Percentiles rank a stretch among this genome's conserved stretches.
These are phyloP conservation scores for Drosophila maculinotata DNA, from an alignment of 2,888 invertebrate species.

Conservation along the genomic window DNA sequence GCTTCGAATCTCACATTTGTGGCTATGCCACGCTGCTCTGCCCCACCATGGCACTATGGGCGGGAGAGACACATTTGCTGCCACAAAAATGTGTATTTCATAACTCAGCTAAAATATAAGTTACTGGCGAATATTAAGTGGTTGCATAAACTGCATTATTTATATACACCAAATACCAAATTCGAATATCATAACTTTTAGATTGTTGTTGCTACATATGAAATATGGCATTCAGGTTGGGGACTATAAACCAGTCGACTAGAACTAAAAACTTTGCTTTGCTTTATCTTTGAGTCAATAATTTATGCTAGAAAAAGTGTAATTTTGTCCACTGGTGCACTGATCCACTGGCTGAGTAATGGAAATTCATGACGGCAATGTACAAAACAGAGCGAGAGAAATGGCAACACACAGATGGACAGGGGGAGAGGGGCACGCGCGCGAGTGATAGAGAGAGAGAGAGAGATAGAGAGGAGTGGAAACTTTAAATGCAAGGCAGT, in stretches of 20 bases:
- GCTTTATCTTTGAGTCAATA: not conserved
- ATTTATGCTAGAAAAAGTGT: not conserved
- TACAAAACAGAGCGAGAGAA: slow-evolving; percentile 13
- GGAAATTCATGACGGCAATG: slow-evolving; percentile 67
- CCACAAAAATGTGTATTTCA: too few relatives aligned
- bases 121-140: too few relatives aligned
- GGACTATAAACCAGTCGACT: too few relatives aligned
- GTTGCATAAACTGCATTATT: too few relatives aligned
- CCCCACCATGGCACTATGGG: not conserved
- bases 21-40: slow-evolving; percentile 9
- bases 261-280: too few relatives aligned
- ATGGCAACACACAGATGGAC: not conserved
- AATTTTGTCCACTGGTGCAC: slow-evolving; percentile 1
- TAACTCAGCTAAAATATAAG: not conserved
- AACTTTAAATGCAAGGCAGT: slow-evolving; percentile 44
- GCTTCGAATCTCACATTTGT: slow-evolving; percentile 45
- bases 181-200: too few relatives aligned
- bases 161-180: too few relatives aligned
- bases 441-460: not conserved
- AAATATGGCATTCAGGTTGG: too few relatives aligned
- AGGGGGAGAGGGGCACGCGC: too few relatives aligned
- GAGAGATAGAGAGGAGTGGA: not conserved
- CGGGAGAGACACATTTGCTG: not conserved
- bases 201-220: too few relatives aligned
- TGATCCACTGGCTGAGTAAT: slow-evolving; percentile 58